These are phyloP conservation scores for Mico argentatus DNA, from an alignment of 2,797 vertebrate genomes.

Conservation along the genomic window DNA sequence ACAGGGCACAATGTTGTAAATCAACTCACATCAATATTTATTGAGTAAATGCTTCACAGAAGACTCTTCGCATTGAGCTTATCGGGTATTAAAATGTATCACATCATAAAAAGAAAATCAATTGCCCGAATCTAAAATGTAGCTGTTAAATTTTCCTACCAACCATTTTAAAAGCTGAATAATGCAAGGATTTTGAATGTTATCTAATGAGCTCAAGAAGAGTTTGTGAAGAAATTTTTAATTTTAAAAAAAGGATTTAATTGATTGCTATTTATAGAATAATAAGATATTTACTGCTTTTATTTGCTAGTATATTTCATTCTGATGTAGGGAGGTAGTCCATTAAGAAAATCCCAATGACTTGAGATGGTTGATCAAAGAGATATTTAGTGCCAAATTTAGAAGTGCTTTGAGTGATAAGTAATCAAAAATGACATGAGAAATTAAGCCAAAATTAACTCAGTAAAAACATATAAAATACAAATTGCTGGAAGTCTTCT, in stretches of 20 bases:
- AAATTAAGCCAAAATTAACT: background rate
- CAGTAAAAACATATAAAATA: background rate
- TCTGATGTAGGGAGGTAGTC: background rate
- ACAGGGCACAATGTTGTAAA: constrained; percentile 52
- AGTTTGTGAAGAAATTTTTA: background rate
- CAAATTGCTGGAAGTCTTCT: background rate
- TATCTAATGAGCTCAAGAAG: background rate
- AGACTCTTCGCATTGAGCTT: constrained; percentile 24
- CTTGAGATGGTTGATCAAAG: background rate
- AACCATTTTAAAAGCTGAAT: background rate
- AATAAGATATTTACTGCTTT: background rate
- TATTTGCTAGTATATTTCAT: background rate
- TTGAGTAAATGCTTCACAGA: background rate
- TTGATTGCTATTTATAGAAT: background rate
- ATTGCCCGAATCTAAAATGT: background rate
- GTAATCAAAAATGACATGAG: background rate
- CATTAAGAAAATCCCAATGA: background rate
- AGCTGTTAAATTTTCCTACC: constrained; percentile 36
- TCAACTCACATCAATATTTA: constrained; percentile 43
- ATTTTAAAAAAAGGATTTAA: background rate
- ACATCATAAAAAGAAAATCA: constrained; percentile 50
- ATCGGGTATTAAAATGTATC: constrained; percentile 8
- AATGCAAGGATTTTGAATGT: background rate
- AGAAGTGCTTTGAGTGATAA: background rate
- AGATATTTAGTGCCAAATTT: background rate